Percentiles rank a stretch among this genome's conserved stretches.
Conservation (phyloP, 2,113 vertebrate genomes). For the Oryctolagus cuniculus region mOryCun1.1 NC_091447.1:29262501-29263000, state of each 20-base stretch:
- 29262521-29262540: background rate
- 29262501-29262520: background rate
- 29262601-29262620: background rate
- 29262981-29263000: background rate
- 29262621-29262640: background rate
- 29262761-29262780: background rate
- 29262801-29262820: background rate
- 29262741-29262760: background rate
- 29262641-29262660: slow-evolving; percentile 25
- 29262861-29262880: background rate
- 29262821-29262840: background rate
- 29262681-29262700: background rate
- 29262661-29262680: background rate
- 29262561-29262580: background rate
- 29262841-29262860: background rate
- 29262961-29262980: background rate
- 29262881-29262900: background rate
- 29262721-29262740: background rate
- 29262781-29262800: background rate
- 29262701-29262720: background rate
- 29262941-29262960: background rate
- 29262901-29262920: background rate
- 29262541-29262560: background rate
- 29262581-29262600: slow-evolving; percentile 19
- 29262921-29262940: background rate